Evolutionary conservation across 2,888 invertebrate species (phyloP).

Genomic region (Himalopsyche anomala): DNA sequence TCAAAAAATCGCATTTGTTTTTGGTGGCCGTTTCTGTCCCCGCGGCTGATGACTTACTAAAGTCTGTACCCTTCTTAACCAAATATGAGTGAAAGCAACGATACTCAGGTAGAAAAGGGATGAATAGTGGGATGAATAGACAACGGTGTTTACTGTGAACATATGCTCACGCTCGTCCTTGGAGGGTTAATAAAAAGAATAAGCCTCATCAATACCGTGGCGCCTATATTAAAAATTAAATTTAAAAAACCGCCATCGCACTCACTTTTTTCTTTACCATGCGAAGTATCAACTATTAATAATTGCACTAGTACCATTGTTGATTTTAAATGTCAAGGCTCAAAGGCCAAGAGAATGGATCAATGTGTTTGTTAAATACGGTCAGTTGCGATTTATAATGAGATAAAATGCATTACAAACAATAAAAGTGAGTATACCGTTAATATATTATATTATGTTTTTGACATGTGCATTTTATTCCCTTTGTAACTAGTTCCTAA

Average conservation of each 20-base stretch:
- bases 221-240: neutral
- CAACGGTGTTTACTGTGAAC: too few species aligned
- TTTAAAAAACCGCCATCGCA: neutral
- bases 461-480: slow-evolving; percentile 27
- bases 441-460: slow-evolving; percentile 4
- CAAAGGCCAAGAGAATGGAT: slow-evolving; percentile 38
- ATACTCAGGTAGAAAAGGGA: too few species aligned
- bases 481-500: too few species aligned
- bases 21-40: too few species aligned
- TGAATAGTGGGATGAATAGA: too few species aligned
- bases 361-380: neutral
- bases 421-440: neutral
- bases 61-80: too few species aligned
- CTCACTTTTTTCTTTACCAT: neutral
- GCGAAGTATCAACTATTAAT: neutral
- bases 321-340: slow-evolving; percentile 32
- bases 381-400: slow-evolving; percentile 32
- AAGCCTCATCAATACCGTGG: neutral
- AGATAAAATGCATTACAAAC: neutral
- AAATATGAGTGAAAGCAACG: too few species aligned
- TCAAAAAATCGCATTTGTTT: too few species aligned
- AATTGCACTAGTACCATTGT: slow-evolving; percentile 25
- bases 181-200: too few species aligned
- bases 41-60: too few species aligned
- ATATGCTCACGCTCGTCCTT: too few species aligned